These are phyloP conservation scores for Larimichthys crocea DNA, from an alignment of 2,113 vertebrate species.

Conservation along the genomic window DNA sequence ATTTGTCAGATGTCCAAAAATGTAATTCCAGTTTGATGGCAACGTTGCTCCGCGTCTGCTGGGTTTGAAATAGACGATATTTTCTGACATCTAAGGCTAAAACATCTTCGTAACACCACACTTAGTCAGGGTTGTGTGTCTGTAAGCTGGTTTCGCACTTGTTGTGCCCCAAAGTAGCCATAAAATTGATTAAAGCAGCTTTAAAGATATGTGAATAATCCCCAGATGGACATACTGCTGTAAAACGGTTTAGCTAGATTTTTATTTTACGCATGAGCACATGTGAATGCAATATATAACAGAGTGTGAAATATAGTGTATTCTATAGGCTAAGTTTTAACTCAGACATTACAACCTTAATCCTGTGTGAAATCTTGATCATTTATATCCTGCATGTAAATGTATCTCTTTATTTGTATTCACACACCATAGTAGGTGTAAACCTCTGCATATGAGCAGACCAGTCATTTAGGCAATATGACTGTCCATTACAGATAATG, in stretches of 20 bases:
- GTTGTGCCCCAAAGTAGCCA: background rate
- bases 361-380: background rate
- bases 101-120: too few relatives aligned
- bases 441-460: background rate
- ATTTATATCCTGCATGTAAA: background rate
- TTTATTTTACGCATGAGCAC: background rate
- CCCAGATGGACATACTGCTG: background rate
- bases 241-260: background rate
- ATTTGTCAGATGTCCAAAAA: background rate
- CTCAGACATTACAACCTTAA: background rate
- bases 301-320: background rate
- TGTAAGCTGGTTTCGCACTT: background rate
- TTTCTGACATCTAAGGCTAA: background rate
- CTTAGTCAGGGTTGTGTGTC: background rate
- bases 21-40: background rate
- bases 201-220: background rate
- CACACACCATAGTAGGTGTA: background rate
- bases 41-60: background rate
- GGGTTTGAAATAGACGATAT: too few relatives aligned
- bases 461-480: conserved; percentile 15
- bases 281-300: background rate
- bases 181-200: background rate
- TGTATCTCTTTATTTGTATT: background rate
- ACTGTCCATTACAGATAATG: conserved; percentile 31
- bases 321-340: background rate